A percentile compares a stretch with the other conserved stretches of the same genome.
Evolutionary conservation across 2,113 vertebrate species (phyloP).

Genomic region (Albula glossodonta): DNA sequence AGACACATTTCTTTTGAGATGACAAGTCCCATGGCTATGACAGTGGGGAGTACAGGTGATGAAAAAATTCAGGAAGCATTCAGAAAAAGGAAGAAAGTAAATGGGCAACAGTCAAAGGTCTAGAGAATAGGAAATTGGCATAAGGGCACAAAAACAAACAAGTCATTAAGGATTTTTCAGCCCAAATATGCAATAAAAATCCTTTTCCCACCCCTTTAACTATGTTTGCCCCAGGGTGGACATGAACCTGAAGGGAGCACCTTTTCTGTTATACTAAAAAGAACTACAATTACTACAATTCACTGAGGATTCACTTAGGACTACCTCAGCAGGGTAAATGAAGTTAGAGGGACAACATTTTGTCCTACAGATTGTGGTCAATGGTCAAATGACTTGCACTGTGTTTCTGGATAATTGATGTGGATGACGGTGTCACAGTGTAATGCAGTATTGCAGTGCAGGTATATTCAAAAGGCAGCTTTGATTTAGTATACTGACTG

Average conservation of each 20-base stretch:
- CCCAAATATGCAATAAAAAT: neutral
- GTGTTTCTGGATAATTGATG: too few relatives aligned
- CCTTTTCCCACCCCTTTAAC: neutral
- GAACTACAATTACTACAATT: neutral
- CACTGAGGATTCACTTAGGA: neutral
- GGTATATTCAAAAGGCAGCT: too few relatives aligned
- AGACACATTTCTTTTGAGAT: too few relatives aligned
- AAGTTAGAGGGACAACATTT: too few relatives aligned
- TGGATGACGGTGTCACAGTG: too few relatives aligned
- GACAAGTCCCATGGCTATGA: too few relatives aligned
- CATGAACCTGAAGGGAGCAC: neutral
- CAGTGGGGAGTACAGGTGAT: too few relatives aligned
- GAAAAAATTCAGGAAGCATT: too few relatives aligned
- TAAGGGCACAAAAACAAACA: constrained; percentile 11
- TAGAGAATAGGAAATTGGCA: constrained; percentile 1
- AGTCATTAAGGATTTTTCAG: constrained; percentile 4
- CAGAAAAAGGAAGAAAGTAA: neutral
- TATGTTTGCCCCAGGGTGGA: neutral
- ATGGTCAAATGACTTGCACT: too few relatives aligned
- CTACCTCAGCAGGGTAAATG: neutral
- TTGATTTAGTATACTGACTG: too few relatives aligned
- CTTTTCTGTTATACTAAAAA: neutral
- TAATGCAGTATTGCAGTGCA: too few relatives aligned
- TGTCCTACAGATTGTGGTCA: too few relatives aligned
- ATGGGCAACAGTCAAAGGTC: neutral